phyloP scores from a whole-genome alignment of 1,140 invertebrate species.

The Amphibalanus amphitrite region DNA sequence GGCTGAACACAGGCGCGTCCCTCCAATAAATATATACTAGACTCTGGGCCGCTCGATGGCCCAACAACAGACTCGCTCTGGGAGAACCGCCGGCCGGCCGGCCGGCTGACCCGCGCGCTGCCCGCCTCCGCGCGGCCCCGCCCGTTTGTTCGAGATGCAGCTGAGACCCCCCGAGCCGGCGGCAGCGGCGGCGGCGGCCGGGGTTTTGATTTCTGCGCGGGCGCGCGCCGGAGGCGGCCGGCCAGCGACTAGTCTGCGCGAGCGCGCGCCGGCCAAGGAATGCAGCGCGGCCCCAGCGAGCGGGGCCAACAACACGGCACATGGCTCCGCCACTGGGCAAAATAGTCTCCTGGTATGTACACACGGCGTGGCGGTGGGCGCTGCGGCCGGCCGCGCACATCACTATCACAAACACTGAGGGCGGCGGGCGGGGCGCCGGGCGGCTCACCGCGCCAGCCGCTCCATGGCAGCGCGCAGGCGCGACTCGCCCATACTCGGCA shows the following conservation, averaged over 20 bases:
- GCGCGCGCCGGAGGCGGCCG: too few species aligned
- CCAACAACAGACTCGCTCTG: too few species aligned
- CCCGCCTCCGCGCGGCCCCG: too few species aligned
- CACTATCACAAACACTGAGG: background rate
- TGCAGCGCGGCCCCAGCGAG: background rate
- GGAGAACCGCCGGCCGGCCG: too few species aligned
- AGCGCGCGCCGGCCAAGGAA: background rate
- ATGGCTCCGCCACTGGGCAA: background rate
- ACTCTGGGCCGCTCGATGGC: background rate
- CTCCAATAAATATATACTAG: background rate
- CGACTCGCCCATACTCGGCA: slow-evolving; percentile 14
- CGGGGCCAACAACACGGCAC: background rate
- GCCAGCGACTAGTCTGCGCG: background rate
- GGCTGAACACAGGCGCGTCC: background rate
- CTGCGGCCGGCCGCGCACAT: too few species aligned
- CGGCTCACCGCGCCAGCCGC: slow-evolving; percentile 15
- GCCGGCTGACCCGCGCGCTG: too few species aligned
- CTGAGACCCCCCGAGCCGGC: too few species aligned
- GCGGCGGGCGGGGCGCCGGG: background rate
- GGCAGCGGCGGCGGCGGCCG: too few species aligned
- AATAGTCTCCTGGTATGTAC: background rate
- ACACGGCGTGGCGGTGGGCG: background rate
- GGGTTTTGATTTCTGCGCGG: background rate
- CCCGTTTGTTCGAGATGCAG: background rate
- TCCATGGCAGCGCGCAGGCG: slow-evolving; percentile 13